These are phyloP conservation scores for Hypena proboscidalis DNA, from an alignment of 2,888 invertebrate genomes.

Conservation along the genomic window DNA sequence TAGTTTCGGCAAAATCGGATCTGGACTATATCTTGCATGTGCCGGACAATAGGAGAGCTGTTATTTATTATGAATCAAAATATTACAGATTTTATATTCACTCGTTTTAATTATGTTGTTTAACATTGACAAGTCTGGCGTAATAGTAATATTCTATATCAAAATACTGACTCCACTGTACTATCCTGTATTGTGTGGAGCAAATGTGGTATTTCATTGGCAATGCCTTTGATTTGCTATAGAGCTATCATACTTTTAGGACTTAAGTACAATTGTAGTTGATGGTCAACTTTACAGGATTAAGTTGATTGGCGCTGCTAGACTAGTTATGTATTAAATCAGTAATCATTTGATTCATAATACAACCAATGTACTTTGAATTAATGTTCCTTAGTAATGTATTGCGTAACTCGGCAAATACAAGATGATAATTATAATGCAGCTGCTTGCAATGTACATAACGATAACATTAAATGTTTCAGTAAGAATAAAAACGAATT, in stretches of 20 bases:
- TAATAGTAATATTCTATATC: no score
- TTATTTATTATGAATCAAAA: slow-evolving; percentile 8
- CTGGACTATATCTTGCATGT: slow-evolving; percentile 6
- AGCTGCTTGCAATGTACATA: slow-evolving; percentile 45
- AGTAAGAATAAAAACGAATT: slow-evolving; percentile 45
- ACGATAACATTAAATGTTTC: slow-evolving; percentile 36
- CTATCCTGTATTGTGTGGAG: no score
- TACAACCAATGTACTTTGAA: slow-evolving; percentile 12
- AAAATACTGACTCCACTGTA: no score
- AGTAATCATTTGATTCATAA: slow-evolving; percentile 13
- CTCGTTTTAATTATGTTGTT: slow-evolving; percentile 19
- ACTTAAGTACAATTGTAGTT: no score
- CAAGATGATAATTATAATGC: slow-evolving; percentile 40
- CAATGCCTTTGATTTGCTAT: slow-evolving; percentile 4
- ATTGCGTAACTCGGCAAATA: slow-evolving; percentile 22
- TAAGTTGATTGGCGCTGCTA: not conserved
- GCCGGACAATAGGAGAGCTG: slow-evolving; percentile 22
- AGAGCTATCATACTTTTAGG: not conserved
- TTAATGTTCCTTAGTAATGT: slow-evolving; percentile 24
- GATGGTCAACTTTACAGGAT: slow-evolving; percentile 1
- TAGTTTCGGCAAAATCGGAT: slow-evolving; percentile 17
- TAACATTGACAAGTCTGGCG: no score
- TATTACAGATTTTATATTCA: slow-evolving; percentile 10
- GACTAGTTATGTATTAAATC: no score
- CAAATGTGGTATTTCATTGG: not conserved